These are phyloP conservation scores for Clarias pachynema DNA, from an alignment of 2,797 vertebrate species.

Conservation along the genomic window DNA sequence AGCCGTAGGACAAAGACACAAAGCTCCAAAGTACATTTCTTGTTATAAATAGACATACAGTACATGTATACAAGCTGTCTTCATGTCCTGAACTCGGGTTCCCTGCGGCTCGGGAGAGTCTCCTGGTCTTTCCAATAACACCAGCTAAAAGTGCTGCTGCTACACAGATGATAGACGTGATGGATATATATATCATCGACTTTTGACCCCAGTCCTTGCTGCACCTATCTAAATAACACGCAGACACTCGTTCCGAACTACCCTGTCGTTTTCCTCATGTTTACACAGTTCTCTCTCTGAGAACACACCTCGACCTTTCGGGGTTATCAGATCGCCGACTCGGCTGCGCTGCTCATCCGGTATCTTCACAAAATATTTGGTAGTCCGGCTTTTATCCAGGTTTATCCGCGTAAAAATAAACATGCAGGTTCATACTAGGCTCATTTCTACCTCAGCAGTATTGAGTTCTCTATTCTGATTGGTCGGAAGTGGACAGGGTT, in stretches of 20 bases:
- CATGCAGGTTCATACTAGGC: neutral
- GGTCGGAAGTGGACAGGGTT: neutral
- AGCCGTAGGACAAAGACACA: neutral
- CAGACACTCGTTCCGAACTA: neutral
- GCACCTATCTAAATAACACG: neutral
- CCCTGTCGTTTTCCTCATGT: neutral
- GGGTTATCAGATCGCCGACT: slow-evolving; percentile 3
- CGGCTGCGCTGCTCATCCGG: neutral
- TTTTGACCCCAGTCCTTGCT: neutral
- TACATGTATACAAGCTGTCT: neutral
- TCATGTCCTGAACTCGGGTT: neutral
- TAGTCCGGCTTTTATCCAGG: neutral
- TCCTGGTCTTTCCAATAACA: neutral
- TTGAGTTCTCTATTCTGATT: neutral
- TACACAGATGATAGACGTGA: neutral
- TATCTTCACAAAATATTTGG: neutral
- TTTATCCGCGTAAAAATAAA: neutral
- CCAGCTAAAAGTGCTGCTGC: neutral
- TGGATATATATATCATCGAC: neutral
- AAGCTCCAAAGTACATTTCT: neutral
- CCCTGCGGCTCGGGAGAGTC: neutral
- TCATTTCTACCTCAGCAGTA: neutral
- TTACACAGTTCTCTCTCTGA: slow-evolving; percentile 35
- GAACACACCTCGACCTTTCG: slow-evolving; percentile 36
- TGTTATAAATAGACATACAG: neutral